These are phyloP conservation scores for Epizoanthus rinbou DNA, from an alignment of 92 coral and sea anemone genomes.

Conservation along the genomic window DNA sequence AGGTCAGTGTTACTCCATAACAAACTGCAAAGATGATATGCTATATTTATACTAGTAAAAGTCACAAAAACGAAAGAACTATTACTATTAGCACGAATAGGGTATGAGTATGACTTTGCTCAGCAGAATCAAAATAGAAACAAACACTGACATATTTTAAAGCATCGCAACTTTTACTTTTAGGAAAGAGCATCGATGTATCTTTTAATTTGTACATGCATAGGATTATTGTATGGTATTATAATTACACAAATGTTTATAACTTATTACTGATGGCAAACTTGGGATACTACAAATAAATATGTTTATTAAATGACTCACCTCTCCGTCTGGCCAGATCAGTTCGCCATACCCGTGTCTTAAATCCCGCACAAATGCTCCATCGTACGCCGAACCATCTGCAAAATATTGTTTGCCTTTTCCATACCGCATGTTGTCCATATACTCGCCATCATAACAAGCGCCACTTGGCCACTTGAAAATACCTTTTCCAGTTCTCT, in stretches of 20 bases:
- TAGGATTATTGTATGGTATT: background rate
- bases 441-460: constrained; percentile 92
- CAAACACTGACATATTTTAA: background rate
- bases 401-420: constrained; percentile 92
- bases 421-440: constrained; percentile 90
- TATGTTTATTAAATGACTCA: constrained; percentile 17
- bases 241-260: background rate
- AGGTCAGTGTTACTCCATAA: background rate
- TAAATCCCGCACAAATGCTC: constrained; percentile 77
- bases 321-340: constrained; percentile 93
- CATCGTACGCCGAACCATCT: constrained; percentile 85
- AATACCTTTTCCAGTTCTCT: constrained; percentile 86
- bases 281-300: too few species aligned
- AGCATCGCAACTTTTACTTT: background rate
- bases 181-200: background rate
- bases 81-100: background rate
- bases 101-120: background rate
- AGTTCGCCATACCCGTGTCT: constrained; percentile 89
- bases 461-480: constrained; percentile 99
- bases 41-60: background rate
- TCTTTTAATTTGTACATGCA: background rate
- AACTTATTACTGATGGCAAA: background rate
- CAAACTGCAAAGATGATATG: constrained; percentile 6
- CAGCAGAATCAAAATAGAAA: background rate
- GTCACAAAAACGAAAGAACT: background rate